Conservation (phyloP, 2,113 vertebrate species). For the Stomatorhinus ivindoensis region DNA sequence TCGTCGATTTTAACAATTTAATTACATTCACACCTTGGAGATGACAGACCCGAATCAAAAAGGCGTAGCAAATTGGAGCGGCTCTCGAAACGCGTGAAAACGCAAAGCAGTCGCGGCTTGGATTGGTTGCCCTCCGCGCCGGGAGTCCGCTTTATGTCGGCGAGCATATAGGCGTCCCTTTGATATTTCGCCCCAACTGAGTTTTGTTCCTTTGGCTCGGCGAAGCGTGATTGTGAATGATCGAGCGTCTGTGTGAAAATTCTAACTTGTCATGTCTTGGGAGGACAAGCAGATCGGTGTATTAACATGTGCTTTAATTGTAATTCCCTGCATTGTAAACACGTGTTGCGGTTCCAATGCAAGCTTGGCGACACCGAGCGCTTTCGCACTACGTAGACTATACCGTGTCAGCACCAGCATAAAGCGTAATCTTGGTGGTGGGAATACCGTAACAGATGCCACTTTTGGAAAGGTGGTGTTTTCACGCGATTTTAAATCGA, state of each 20-base stretch:
- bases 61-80: not conserved
- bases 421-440: not conserved
- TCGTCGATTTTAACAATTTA: not conserved
- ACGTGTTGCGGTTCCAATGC: slow-evolving; percentile 17
- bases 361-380: not conserved
- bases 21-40: not conserved
- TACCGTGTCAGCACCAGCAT: not conserved
- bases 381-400: not conserved
- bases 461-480: not conserved
- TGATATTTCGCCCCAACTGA: not conserved
- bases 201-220: not conserved
- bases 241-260: not conserved
- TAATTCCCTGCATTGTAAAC: slow-evolving; percentile 15
- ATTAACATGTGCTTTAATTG: slow-evolving; percentile 26
- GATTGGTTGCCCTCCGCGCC: not conserved
- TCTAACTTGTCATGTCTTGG: slow-evolving; percentile 45
- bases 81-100: slow-evolving; percentile 7
- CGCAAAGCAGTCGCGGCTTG: not conserved
- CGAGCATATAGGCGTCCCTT: not conserved
- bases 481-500: not conserved
- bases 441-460: not conserved
- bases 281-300: slow-evolving; percentile 20
- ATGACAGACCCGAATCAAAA: not conserved
- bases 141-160: not conserved
- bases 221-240: not conserved